Percentiles rank a stretch among this genome's conserved stretches.
Evolutionary conservation across 2,113 vertebrate genomes (phyloP).

Genomic region (Macaca mulatta): DNA sequence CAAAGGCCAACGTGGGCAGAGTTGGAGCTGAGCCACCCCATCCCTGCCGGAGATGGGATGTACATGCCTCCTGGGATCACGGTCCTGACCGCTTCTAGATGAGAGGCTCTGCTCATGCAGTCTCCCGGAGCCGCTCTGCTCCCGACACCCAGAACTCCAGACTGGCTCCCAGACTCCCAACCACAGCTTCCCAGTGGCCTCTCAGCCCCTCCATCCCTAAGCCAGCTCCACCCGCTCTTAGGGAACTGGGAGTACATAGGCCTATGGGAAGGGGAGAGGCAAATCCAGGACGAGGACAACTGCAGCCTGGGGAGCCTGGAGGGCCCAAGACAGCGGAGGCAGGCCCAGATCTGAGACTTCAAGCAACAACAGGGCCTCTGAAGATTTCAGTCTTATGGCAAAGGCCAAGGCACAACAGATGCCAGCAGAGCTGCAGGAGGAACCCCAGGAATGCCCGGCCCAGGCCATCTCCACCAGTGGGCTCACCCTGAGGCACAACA

Average conservation of each 20-base stretch:
- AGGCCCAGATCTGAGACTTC: background rate
- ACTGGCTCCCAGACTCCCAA: background rate
- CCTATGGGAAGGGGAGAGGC: fast-evolving
- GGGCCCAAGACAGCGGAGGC: fast-evolving
- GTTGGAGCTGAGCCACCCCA: too few species aligned
- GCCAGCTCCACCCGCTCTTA: fast-evolving
- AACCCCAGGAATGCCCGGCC: fast-evolving
- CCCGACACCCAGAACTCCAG: background rate
- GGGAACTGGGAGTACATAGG: background rate
- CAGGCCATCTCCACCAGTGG: fast-evolving
- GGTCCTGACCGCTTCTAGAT: background rate
- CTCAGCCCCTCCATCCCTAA: background rate
- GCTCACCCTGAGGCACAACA: fast-evolving
- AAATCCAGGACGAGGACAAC: fast-evolving
- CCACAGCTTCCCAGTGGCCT: background rate
- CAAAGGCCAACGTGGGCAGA: background rate
- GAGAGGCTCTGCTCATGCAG: fast-evolving
- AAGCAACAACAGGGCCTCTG: background rate
- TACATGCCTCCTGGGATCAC: fast-evolving
- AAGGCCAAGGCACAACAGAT: background rate
- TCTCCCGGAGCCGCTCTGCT: background rate
- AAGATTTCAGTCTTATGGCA: fast-evolving
- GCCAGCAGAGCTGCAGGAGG: background rate
- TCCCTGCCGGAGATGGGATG: fast-evolving
- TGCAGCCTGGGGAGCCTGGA: fast-evolving